Conservation (phyloP, 2,888 invertebrate genomes). For the Willowsia nigromaculata region DNA sequence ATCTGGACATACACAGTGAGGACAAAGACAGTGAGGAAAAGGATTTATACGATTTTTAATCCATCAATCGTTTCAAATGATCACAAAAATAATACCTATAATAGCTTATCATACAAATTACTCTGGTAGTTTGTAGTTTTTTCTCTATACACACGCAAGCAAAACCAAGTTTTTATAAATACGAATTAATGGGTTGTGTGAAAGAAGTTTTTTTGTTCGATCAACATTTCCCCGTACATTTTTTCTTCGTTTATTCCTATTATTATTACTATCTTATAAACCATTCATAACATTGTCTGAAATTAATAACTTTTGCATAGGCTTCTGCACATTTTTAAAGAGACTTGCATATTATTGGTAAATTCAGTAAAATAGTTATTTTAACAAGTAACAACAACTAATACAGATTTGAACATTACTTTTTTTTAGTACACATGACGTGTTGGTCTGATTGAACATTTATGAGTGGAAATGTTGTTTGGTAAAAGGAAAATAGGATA, state of each 20-base stretch:
- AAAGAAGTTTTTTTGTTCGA: not conserved
- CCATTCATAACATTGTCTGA: not conserved
- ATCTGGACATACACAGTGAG: constrained; percentile 60
- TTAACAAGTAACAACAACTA: not conserved
- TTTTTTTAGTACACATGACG: not conserved
- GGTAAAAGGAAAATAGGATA: too few relatives aligned
- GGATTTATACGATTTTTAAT: constrained; percentile 75
- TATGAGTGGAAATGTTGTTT: too few relatives aligned
- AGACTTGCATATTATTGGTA: too few relatives aligned
- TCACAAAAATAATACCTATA: constrained; percentile 13
- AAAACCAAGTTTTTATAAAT: not conserved
- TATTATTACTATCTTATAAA: not conserved
- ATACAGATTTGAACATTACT: not conserved
- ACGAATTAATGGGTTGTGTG: not conserved
- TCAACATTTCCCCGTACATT: not conserved
- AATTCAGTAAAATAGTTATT: not conserved
- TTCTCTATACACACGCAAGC: not conserved
- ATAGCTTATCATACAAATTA: too few relatives aligned
- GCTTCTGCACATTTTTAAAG: too few relatives aligned
- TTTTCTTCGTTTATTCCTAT: constrained; percentile 1
- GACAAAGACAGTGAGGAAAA: constrained; percentile 71
- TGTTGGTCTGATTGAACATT: constrained; percentile 12
- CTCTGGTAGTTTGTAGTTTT: not conserved
- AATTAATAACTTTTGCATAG: too few relatives aligned
- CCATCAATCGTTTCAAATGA: not conserved